Evolutionary conservation across 2,888 invertebrate species (phyloP).

Genomic region (Pyrochroa serraticornis): DNA sequence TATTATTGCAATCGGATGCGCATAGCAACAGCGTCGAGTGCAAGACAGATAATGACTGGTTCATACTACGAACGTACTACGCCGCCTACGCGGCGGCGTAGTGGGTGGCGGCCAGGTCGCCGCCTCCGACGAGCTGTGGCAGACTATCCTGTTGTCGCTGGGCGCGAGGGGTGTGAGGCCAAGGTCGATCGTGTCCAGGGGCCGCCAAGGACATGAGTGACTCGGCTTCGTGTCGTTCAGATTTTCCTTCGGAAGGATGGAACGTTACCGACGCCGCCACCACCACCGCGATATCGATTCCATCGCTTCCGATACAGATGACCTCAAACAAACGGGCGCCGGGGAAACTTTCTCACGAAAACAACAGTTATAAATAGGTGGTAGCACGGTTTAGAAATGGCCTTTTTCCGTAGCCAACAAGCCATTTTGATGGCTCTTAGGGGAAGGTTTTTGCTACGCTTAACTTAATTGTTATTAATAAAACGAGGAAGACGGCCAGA

Average conservation of each 20-base stretch:
- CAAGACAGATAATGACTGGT: conserved; percentile 22
- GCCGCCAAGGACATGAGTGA: conserved; percentile 39
- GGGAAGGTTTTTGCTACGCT: too few species aligned
- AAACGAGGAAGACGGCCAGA: too few species aligned
- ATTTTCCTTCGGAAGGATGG: conserved; percentile 28
- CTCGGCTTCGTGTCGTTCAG: conserved; percentile 27
- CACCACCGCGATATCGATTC: conserved; percentile 32
- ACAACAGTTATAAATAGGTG: too few species aligned
- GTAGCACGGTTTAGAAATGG: too few species aligned
- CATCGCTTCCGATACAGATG: conserved; percentile 24
- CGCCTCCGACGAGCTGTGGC: conserved; percentile 2
- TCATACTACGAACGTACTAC: conserved; percentile 30
- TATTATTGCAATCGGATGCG: conserved; percentile 15
- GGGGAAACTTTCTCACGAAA: too few species aligned
- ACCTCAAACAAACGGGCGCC: conserved; percentile 6
- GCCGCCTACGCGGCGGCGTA: conserved; percentile 30
- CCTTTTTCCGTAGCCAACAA: too few species aligned
- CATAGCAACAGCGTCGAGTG: conserved; percentile 29
- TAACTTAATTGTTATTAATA: too few species aligned
- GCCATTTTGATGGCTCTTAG: too few species aligned
- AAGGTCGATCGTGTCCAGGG: conserved; percentile 41
- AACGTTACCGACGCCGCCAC: conserved; percentile 6
- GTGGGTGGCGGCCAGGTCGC: conserved; percentile 12
- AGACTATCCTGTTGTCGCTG: conserved; percentile 22
- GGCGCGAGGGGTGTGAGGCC: conserved; percentile 33